Percentiles rank a stretch among this genome's conserved stretches.
Evolutionary conservation across 2,888 invertebrate genomes (phyloP).

Genomic region (Allophyes oxyacanthae): DNA sequence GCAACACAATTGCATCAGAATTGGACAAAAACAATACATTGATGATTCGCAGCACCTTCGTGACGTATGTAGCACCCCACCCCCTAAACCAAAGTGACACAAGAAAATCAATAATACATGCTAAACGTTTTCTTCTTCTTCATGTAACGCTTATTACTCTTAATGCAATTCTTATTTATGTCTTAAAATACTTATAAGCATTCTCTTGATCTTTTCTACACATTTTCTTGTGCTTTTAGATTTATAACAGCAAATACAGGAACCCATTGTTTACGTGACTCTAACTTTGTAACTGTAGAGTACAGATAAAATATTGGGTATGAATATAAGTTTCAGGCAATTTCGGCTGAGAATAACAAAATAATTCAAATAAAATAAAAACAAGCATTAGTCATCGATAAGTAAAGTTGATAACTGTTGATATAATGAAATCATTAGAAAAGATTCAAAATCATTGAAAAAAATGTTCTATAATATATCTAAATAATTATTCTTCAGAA

Average conservation of each 20-base stretch:
- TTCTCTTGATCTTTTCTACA: not conserved
- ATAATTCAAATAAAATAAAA: conserved; percentile 40
- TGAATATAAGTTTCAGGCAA: not conserved
- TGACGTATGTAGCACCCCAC: conserved; percentile 67
- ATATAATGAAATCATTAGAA: conserved; percentile 20
- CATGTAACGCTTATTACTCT: conserved; percentile 11
- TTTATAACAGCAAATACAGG: not conserved
- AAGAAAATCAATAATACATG: conserved; percentile 77
- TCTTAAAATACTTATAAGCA: not conserved
- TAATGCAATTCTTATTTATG: not conserved
- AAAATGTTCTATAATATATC: conserved; percentile 1
- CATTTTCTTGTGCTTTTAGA: conserved; percentile 3
- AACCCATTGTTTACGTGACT: conserved; percentile 24
- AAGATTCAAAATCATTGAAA: not conserved
- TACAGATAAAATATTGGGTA: conserved; percentile 2
- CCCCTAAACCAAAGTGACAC: conserved; percentile 70
- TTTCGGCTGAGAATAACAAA: conserved; percentile 18
- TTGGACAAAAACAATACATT: conserved; percentile 22
- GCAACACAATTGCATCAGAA: not conserved
- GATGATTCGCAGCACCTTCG: conserved; percentile 16
- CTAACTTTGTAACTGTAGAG: not conserved
- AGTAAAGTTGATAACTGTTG: conserved; percentile 42
- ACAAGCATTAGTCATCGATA: conserved; percentile 72
- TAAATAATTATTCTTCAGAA: not conserved
- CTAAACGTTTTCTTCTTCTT: conserved; percentile 31